phyloP scores from a whole-genome alignment of 2,888 invertebrate genomes.

The Drosophila subquinaria region DNA sequence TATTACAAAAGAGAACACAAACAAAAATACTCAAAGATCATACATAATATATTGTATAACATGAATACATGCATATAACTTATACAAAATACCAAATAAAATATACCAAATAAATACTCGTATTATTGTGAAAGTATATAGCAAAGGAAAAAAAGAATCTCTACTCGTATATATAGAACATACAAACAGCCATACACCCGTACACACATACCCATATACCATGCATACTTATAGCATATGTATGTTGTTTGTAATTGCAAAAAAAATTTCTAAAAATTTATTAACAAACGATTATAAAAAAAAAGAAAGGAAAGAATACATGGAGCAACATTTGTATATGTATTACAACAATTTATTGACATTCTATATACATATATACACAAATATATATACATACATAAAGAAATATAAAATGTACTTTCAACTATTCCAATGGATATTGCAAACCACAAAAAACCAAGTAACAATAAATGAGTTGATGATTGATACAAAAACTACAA shows the following conservation, averaged over 20 bases:
- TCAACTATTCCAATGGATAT: slow-evolving; percentile 58
- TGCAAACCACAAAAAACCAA: slow-evolving; percentile 48
- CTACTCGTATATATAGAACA: slow-evolving; percentile 17
- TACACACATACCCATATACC: slow-evolving; percentile 8
- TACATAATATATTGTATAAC: slow-evolving; percentile 19
- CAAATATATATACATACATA: slow-evolving; percentile 34
- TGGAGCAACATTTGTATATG: slow-evolving; percentile 19
- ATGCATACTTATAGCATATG: slow-evolving; percentile 25
- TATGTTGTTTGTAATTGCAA: slow-evolving; percentile 74
- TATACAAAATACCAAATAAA: slow-evolving; percentile 55
- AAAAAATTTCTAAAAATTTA: slow-evolving; percentile 24
- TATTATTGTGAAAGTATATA: slow-evolving; percentile 73
- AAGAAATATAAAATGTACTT: slow-evolving; percentile 41
- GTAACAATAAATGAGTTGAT: slow-evolving; percentile 78
- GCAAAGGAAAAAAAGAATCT: slow-evolving; percentile 38
- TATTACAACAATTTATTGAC: slow-evolving; percentile 52
- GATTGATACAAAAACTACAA: slow-evolving; percentile 69
- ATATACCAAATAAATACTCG: slow-evolving; percentile 65
- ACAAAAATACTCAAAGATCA: slow-evolving; percentile 43
- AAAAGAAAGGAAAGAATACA: slow-evolving; percentile 7
- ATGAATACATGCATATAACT: slow-evolving; percentile 31
- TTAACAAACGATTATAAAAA: slow-evolving; percentile 9
- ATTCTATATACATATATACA: slow-evolving; percentile 45
- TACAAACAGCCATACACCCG: slow-evolving; percentile 3
- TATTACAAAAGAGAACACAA: slow-evolving; percentile 34